Evolutionary conservation across 2,797 vertebrate genomes (phyloP), one percentile per base, ranked within the genome.

Genomic region (Cryptoblepharus egeriae): DNA sequence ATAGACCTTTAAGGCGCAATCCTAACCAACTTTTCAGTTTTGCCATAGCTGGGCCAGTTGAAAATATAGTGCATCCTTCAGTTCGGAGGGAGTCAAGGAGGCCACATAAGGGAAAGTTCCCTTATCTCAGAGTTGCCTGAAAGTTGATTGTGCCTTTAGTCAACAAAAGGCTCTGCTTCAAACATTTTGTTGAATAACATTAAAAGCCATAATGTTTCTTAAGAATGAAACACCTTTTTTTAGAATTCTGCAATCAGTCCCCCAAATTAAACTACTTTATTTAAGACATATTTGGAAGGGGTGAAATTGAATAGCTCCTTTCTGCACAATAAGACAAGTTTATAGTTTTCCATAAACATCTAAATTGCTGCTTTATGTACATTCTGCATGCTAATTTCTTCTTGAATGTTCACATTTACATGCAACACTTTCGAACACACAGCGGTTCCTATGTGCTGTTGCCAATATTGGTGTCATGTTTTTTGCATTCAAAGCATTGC

Each of bases 251-350:
- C 72, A 88, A 88, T 87, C 84, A 86, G 32, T 82, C 75, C 86
- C 71, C 77, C 80, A 77, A 90, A 91, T 85, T 63, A 87, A 85
- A 86, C 63, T 75, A 61, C 74, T 76, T 90, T 90, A 86, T 87
- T 87, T 86, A 88, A 90, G 79, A 77, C 10, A 87, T 87, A 82
- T 30, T 83, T 74, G 73, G 57, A 86, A 63, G 73, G 32, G 87
- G 75, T 77, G 71, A 82, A 85, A 70, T 72, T 68, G 77, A 86
- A 90, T 89, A n/a, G 6, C 24, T 76, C 55, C 65, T 82, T 89
- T 88, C 84, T 58, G 28, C 55, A 84, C 26, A 90, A 64, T 86
- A 85, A 86, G 80, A 74, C 20, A 89, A 84, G 3, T 69, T 83
- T 72, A 87, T 73, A 70, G 73, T 45, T n/a, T 82, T 64, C 83